Evolutionary conservation across 92 coral and sea anemone genomes (phyloP).

Genomic region (Epizoanthus scotinus): DNA sequence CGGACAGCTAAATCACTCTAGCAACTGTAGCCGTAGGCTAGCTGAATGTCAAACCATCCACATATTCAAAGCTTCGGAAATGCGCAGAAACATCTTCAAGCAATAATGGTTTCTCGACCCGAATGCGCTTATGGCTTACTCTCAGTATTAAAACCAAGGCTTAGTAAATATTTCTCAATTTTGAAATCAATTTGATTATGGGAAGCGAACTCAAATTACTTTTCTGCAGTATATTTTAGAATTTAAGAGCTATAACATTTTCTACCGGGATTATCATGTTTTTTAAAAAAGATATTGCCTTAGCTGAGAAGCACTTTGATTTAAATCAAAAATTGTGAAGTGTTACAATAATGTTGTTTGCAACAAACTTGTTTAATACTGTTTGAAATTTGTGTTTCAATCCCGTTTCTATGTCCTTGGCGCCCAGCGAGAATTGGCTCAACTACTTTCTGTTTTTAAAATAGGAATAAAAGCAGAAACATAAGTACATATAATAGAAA

Average conservation of each 20-base stretch:
- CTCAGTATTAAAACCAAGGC: neutral
- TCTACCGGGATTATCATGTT: too few species aligned
- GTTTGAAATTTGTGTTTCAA: neutral
- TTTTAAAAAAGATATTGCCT: too few species aligned
- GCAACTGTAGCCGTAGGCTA: too few species aligned
- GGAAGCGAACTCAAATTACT: conserved; percentile 25
- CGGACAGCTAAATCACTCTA: too few species aligned
- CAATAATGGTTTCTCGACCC: too few species aligned
- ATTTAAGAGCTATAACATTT: neutral
- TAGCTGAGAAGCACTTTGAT: too few species aligned
- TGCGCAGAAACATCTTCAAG: too few species aligned
- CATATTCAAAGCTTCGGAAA: too few species aligned
- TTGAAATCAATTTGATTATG: neutral
- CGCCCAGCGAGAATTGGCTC: neutral
- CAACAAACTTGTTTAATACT: neutral
- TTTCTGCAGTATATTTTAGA: neutral
- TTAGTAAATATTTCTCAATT: neutral
- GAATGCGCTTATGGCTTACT: too few species aligned
- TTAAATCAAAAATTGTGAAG: too few species aligned
- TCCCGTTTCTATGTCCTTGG: neutral
- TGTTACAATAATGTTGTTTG: neutral
- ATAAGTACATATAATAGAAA: neutral
- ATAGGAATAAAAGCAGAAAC: neutral
- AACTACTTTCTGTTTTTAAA: too few species aligned
- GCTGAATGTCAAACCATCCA: too few species aligned